Evolutionary conservation across 2,888 invertebrate species (phyloP).

Genomic region (Ophonus ardosiacus): DNA sequence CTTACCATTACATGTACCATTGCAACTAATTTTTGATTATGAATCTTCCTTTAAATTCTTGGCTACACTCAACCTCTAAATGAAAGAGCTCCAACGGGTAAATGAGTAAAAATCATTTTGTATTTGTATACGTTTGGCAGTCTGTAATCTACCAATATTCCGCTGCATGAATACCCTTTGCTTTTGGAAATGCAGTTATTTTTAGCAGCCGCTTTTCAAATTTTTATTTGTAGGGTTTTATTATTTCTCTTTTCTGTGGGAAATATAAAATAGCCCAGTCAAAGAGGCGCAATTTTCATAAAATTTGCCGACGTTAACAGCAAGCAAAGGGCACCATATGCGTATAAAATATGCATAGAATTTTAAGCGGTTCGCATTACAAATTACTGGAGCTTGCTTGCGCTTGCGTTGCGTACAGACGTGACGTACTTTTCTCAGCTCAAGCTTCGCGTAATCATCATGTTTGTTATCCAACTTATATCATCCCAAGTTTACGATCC

Average conservation of each 20-base stretch:
- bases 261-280: conserved; percentile 56
- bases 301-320: conserved; percentile 55
- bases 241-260: conserved; percentile 49
- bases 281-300: conserved; percentile 61
- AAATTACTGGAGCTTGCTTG: conserved; percentile 44
- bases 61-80: not conserved
- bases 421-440: not conserved
- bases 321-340: conserved; percentile 55
- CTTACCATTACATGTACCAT: too few relatives aligned
- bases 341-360: conserved; percentile 62
- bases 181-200: conserved; percentile 36
- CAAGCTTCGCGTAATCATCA: conserved; percentile 13
- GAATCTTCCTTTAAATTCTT: not conserved
- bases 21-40: too few relatives aligned
- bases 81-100: not conserved
- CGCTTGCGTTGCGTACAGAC: conserved; percentile 13
- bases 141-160: conserved; percentile 7
- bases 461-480: conserved; percentile 19
- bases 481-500: conserved; percentile 9
- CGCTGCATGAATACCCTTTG: conserved; percentile 10
- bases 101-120: not conserved
- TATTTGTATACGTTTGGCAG: conserved; percentile 20
- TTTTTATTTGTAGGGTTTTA: conserved; percentile 46
- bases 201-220: conserved; percentile 44
- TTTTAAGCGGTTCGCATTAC: conserved; percentile 62